Conservation (phyloP, 2,888 invertebrate species). For the Neoascia interrupta region DNA sequence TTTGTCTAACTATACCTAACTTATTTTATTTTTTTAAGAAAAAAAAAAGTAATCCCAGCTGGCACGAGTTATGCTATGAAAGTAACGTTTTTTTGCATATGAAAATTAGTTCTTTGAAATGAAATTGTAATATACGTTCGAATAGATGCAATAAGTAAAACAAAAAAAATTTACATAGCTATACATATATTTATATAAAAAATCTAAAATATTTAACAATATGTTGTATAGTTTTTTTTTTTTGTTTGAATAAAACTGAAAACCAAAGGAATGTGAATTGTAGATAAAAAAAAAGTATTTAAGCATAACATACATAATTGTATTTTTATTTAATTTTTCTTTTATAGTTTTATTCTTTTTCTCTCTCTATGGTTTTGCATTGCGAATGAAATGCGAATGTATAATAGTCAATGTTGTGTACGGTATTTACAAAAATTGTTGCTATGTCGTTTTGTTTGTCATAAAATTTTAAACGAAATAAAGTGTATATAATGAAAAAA, state of each 20-base stretch:
- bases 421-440: not conserved
- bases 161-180: conserved; percentile 45
- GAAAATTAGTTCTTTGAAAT: conserved; percentile 59
- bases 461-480: not conserved
- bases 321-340: conserved; percentile 5
- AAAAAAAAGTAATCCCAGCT: conserved; percentile 79
- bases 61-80: conserved; percentile 80
- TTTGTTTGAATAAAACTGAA: too few relatives aligned
- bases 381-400: conserved; percentile 33
- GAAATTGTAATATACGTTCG: conserved; percentile 63
- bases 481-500: too few relatives aligned
- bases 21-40: not conserved
- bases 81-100: conserved; percentile 70
- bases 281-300: conserved; percentile 26
- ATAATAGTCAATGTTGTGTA: not conserved
- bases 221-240: conserved; percentile 49
- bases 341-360: not conserved
- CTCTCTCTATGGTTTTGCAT: conserved; percentile 38
- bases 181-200: conserved; percentile 25
- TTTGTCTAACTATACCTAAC: too few relatives aligned
- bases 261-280: conserved; percentile 57
- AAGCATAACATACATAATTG: conserved; percentile 13
- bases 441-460: not conserved
- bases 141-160: conserved; percentile 39
- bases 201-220: conserved; percentile 25